Evolutionary conservation across 2,888 invertebrate species (phyloP), one percentile per base, ranked within the genome.

Genomic region (Papilio demoleus): DNA sequence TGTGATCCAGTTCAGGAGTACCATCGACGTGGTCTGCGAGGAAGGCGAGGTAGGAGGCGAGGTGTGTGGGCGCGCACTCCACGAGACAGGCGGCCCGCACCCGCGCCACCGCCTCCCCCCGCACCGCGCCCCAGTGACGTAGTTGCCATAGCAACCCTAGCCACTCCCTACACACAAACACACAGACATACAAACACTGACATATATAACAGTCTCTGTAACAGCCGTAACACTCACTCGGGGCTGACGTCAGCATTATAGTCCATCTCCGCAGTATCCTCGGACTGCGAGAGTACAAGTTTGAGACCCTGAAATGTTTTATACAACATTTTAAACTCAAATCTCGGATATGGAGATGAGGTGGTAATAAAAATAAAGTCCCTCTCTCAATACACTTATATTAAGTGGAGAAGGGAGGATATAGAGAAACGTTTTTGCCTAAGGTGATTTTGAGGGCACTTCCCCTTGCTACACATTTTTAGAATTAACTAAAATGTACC

Each of bases 11-110:
- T 8, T 61, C 53, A 27, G 36, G 71, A 71, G 59, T 81, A 81
- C 68, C 77, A 31, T 90, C 84, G 0, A 96, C 96, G 84, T 97
- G 96, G 2, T 94, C 92, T 0, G 97, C 95, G 58, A 99, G 94
- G 88, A 98, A 98, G 74, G 94, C 94, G 67, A 98, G 95, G 86
- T 98, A 99, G 47, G 96, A 96, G 67, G 96, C 95, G 68, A 97
- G 95, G 83, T 97, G 92, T 0, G 94, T 90, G 0, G 98, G 97
- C 79, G 96, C 95, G 77, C 97, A 98, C 92, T 99, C 99, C 68
- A 97, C 97, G 80, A 97, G 96, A 81, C 97, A 96, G 0, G 98
- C 98, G 73, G 97, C 95, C 5, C 97, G 93, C n/a, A 98, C 84
- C 56, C 96, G 96, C 1, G 88, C 88, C 70, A 95, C 94, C 69